Evolutionary conservation across 1,140 invertebrate genomes (phyloP), one percentile per base, ranked within the genome.

Genomic region (Drosophila asahinai): DNA sequence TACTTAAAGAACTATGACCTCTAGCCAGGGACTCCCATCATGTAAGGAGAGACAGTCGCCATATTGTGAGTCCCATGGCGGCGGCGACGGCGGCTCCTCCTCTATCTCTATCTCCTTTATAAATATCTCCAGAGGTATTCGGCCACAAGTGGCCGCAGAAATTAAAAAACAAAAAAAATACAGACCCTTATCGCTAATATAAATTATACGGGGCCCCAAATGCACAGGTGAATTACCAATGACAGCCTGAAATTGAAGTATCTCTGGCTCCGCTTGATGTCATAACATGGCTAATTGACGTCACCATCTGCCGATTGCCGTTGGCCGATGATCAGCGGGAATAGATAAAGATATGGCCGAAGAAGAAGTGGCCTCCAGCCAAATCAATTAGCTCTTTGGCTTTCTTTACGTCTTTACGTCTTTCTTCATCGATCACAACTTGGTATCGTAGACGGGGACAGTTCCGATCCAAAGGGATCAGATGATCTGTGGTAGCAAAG

Each of bases 271-370:
- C 51, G 51, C 59, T 76, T 81, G 83, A 82, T 80, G 83, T 86
- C 79, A 86, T 86, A 82, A 80, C 75, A 61, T 19, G 55, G 58
- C 48, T 52, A 54, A 77, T 86, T 86, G 83, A 84, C 84, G 84
- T 89, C 84, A 89, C 71, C 40, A 49, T 42, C 42, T 78, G 45
- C 11, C 25, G 57, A 52, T 74, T 77, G 68, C 51, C 51, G 55
- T 58, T 30, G 15, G 9, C 25, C 55, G 22, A 30, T 55, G 45
- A 52, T 66, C 52, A 43, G 5, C 17, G 27, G 15, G n/a, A 42
- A 55, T 19, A 59, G 58, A 75, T 75, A 73, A 47, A 42, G 47
- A 55, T 40, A 38, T 36, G 30, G 30, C 30, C 30, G 5, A 30
- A 30, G 27, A 30, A 30, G 27, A 30, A 6, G 4, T 30, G 5